Conservation (phyloP, 1,140 invertebrate species). For the Dendrolimus kikuchii region DNA sequence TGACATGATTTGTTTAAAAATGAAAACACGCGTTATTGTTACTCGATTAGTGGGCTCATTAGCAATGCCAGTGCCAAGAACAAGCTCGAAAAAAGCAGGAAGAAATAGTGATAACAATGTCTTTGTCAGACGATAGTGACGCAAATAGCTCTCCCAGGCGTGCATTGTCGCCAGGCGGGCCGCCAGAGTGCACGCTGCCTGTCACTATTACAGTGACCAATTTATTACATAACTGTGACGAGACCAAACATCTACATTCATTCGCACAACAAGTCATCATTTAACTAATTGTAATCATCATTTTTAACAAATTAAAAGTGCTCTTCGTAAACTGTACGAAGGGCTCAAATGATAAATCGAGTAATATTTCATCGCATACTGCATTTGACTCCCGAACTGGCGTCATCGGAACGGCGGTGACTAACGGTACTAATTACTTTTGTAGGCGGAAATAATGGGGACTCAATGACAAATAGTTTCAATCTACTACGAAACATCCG, state of each 20-base stretch:
- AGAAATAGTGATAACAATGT: conserved; percentile 49
- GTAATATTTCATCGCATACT: too few species aligned
- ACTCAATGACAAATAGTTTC: too few species aligned
- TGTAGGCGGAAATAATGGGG: too few species aligned
- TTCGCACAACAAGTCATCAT: neutral
- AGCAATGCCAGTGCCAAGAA: conserved; percentile 57
- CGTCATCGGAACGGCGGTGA: too few species aligned
- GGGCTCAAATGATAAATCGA: too few species aligned
- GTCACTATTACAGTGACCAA: neutral
- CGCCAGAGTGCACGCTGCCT: neutral
- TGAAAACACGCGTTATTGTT: conserved; percentile 5
- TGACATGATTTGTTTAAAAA: conserved; percentile 4
- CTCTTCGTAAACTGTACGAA: too few species aligned
- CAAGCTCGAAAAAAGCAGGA: conserved; percentile 36
- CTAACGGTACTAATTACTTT: too few species aligned
- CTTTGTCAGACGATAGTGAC: conserved; percentile 38
- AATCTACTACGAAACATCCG: too few species aligned
- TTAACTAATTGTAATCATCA: too few species aligned
- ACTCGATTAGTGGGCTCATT: conserved; percentile 11
- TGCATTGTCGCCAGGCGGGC: conserved; percentile 14
- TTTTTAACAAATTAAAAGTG: too few species aligned
- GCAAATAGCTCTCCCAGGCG: conserved; percentile 61
- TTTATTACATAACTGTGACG: neutral
- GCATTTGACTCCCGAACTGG: too few species aligned
- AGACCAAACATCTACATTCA: neutral